Conservation (phyloP, 1,140 invertebrate species). For the Lysiphlebus fabarum region DNA sequence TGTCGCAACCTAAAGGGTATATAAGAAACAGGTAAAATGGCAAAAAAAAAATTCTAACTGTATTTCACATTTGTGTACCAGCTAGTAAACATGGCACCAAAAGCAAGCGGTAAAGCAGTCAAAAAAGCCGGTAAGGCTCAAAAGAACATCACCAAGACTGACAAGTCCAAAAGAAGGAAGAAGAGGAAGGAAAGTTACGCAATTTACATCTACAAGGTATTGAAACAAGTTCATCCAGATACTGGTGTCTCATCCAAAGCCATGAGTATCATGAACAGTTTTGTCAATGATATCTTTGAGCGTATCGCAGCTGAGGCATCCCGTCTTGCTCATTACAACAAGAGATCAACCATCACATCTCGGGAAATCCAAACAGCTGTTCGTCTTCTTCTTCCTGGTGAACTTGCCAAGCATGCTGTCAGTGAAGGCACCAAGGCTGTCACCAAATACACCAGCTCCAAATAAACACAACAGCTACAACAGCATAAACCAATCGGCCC, state of each 20-base stretch:
- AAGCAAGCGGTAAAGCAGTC: conserved; percentile 2
- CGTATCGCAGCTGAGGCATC: background rate
- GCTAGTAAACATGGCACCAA: background rate
- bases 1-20: no score
- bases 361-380: conserved; percentile 1
- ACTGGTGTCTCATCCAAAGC: background rate
- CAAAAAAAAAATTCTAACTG: no score
- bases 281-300: conserved; percentile 6
- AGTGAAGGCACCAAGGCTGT: conserved; percentile 8
- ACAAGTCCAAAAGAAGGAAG: background rate
- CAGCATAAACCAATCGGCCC: background rate
- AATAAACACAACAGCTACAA: background rate
- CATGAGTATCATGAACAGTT: conserved; percentile 6
- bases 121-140: conserved; percentile 2
- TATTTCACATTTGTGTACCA: no score
- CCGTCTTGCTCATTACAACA: background rate
- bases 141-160: conserved; percentile 3
- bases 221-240: conserved; percentile 6
- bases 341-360: background rate
- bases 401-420: conserved; percentile 2
- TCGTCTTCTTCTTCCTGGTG: conserved; percentile 1
- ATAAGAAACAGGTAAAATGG: no score
- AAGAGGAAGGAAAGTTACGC: conserved; percentile 7
- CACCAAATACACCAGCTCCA: conserved; percentile 8
- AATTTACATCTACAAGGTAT: conserved; percentile 8